Evolutionary conservation across 2,797 vertebrate species (phyloP).

Genomic region (Toxotes lorentzi): DNA sequence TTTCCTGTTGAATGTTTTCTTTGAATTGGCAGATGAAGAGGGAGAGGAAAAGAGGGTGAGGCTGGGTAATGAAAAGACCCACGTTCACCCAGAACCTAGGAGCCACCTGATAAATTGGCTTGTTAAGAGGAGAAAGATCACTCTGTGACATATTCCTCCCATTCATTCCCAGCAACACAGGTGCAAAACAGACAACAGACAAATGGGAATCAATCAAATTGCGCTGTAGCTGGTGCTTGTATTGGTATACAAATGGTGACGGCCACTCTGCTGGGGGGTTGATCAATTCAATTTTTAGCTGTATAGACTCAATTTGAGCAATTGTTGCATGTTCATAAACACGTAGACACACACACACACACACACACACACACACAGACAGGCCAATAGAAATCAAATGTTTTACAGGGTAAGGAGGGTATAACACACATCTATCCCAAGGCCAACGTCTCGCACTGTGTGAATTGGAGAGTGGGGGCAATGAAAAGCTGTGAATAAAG

Average conservation of each 20-base stretch:
- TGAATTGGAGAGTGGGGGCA: slow-evolving; percentile 66
- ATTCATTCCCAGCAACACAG: slow-evolving; percentile 78
- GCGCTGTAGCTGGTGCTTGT: slow-evolving; percentile 62
- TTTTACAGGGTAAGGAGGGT: slow-evolving; percentile 53
- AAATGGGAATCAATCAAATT: slow-evolving; percentile 75
- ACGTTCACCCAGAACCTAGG: slow-evolving; percentile 77
- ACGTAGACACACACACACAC: not conserved
- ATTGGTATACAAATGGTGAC: slow-evolving; percentile 54
- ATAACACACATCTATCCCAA: slow-evolving; percentile 65
- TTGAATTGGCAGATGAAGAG: slow-evolving; percentile 91
- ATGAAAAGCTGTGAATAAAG: slow-evolving; percentile 73
- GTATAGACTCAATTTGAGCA: slow-evolving; percentile 36
- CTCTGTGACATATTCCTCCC: slow-evolving; percentile 73
- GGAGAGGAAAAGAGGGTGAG: slow-evolving; percentile 73
- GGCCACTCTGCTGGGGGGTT: slow-evolving; percentile 27
- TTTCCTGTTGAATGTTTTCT: slow-evolving; percentile 88
- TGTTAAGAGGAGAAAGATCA: slow-evolving; percentile 85
- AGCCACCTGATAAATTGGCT: slow-evolving; percentile 86
- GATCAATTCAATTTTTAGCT: slow-evolving; percentile 60
- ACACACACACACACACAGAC: not conserved
- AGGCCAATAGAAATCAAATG: slow-evolving; percentile 56
- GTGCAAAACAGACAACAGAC: slow-evolving; percentile 76
- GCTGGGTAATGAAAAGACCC: slow-evolving; percentile 85
- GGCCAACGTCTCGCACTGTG: slow-evolving; percentile 65
- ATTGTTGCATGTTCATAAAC: slow-evolving; percentile 45